Evolutionary conservation across 2,888 invertebrate species (phyloP).

Genomic region (Meiosimyza decipiens): DNA sequence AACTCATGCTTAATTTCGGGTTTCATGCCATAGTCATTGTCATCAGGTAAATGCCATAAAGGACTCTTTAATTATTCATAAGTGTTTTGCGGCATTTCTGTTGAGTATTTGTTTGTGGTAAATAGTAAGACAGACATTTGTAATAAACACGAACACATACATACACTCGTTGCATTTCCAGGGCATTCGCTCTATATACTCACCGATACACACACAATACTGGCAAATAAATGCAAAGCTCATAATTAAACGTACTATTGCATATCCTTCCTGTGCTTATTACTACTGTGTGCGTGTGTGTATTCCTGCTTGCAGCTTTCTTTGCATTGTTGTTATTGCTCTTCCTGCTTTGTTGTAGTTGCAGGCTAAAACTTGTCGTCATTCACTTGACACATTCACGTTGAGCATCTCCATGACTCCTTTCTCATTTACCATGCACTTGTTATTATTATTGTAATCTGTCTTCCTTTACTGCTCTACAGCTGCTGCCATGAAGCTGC

Average conservation of each 20-base stretch:
- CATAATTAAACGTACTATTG: conserved; percentile 32
- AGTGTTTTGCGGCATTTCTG: conserved; percentile 42
- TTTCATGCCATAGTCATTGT: conserved; percentile 34
- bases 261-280: conserved; percentile 11
- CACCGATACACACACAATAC: conserved; percentile 2
- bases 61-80: conserved; percentile 50
- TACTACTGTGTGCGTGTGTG: not conserved
- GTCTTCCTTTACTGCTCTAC: not conserved
- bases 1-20: not conserved
- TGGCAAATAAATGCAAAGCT: conserved; percentile 26
- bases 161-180: not conserved
- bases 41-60: conserved; percentile 49
- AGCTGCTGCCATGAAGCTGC: not conserved
- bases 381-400: conserved; percentile 9
- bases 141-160: not conserved
- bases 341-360: conserved; percentile 1
- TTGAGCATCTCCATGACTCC: too few species aligned
- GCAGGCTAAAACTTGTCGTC: not conserved
- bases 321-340: not conserved
- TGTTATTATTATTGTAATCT: not conserved
- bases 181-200: conserved; percentile 21
- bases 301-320: not conserved
- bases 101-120: conserved; percentile 24
- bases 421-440: too few species aligned
- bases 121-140: not conserved